A percentile compares a stretch with the other conserved stretches of the same genome.
phyloP scores from a whole-genome alignment of 2,888 invertebrate species.

The Enchytraeus crypticus region DNA sequence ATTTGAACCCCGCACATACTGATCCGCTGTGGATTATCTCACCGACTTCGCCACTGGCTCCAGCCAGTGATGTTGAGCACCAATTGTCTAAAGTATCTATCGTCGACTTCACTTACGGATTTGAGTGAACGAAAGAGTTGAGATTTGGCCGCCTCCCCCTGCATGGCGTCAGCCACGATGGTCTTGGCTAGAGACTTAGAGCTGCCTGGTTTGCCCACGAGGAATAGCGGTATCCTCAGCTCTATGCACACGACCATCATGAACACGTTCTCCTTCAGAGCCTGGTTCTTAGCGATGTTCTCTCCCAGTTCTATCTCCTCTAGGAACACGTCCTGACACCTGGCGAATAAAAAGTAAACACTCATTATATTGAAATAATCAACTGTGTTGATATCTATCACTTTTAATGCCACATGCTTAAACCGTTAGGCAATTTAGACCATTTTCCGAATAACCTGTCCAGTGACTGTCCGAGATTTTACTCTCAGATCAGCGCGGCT shows the following conservation, averaged over 20 bases:
- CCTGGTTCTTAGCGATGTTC: slow-evolving; percentile 41
- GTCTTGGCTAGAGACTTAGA: slow-evolving; percentile 46
- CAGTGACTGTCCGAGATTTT: no score
- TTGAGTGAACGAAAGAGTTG: slow-evolving; percentile 37
- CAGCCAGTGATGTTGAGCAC: no score
- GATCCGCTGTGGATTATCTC: no score
- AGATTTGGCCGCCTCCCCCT: slow-evolving; percentile 36
- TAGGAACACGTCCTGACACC: slow-evolving; percentile 40
- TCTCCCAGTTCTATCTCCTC: slow-evolving; percentile 32
- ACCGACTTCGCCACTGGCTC: no score
- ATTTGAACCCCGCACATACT: no score
- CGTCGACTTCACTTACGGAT: slow-evolving; percentile 28
- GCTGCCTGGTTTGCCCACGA: slow-evolving; percentile 47
- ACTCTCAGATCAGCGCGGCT: no score
- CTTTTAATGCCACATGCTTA: no score
- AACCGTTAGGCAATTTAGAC: no score
- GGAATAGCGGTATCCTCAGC: slow-evolving; percentile 43
- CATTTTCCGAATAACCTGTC: no score
- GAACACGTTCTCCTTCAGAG: slow-evolving; percentile 45
- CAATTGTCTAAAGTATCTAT: no score
- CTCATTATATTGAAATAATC: no score
- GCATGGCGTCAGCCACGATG: slow-evolving; percentile 43
- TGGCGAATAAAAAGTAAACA: slow-evolving; percentile 12
- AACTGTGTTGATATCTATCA: no score
- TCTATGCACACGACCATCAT: slow-evolving; percentile 47